Percentiles rank a stretch among this genome's conserved stretches.
Evolutionary conservation across 2,888 invertebrate species (phyloP).

Genomic region (Muscina levida): DNA sequence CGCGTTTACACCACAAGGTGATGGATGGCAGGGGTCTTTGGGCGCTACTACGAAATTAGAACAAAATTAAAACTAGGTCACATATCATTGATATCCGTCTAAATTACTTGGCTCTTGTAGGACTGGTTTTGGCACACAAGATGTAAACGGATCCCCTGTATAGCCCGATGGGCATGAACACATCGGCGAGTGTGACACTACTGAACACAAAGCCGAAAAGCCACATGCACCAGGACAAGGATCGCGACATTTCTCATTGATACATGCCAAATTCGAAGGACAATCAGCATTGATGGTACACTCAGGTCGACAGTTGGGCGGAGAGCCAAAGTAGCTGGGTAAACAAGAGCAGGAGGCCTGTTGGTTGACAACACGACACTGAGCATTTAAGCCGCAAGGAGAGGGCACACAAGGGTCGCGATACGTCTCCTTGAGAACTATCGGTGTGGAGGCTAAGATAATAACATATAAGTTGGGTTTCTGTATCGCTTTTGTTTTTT

Average conservation of each 20-base stretch:
- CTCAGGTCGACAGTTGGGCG: constrained; percentile 86
- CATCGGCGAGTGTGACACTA: constrained; percentile 84
- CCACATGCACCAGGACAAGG: constrained; percentile 87
- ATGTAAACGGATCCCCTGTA: constrained; percentile 84
- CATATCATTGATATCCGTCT: background rate
- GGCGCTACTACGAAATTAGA: constrained; percentile 63
- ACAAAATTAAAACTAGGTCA: background rate
- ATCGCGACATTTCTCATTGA: constrained; percentile 84
- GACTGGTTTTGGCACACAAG: constrained; percentile 80
- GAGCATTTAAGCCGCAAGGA: constrained; percentile 84
- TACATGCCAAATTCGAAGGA: constrained; percentile 83
- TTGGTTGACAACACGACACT: constrained; percentile 82
- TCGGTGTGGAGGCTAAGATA: constrained; percentile 61
- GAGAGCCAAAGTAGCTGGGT: constrained; percentile 83
- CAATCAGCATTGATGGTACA: constrained; percentile 86
- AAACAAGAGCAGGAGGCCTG: constrained; percentile 84
- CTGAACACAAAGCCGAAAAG: constrained; percentile 82
- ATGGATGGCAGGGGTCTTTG: constrained; percentile 84
- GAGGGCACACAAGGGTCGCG: constrained; percentile 85
- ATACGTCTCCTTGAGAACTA: constrained; percentile 69
- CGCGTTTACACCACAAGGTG: constrained; percentile 90
- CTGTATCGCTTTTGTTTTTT: background rate
- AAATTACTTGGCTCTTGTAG: constrained; percentile 64
- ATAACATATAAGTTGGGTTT: constrained; percentile 1
- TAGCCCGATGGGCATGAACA: constrained; percentile 83